These are phyloP conservation scores for Amphimedon queenslandica DNA, from an alignment of 37 sponge, comb jelly and placozoan species.

Conservation along the genomic window DNA sequence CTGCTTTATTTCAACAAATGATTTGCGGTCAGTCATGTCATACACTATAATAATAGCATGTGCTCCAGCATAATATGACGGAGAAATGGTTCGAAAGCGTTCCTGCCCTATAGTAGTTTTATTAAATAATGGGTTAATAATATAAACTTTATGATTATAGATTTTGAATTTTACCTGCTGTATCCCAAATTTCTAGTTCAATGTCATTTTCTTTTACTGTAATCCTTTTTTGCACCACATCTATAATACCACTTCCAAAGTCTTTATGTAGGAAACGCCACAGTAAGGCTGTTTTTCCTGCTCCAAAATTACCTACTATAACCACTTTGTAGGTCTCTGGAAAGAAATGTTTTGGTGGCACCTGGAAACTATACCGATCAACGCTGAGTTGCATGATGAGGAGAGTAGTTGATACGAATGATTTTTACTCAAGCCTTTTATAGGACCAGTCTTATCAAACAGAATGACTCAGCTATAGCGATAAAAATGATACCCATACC, in stretches of 20 bases:
- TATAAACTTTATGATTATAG: no score
- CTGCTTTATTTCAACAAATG: neutral
- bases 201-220: neutral
- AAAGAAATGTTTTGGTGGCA: neutral
- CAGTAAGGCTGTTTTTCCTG: constrained; percentile 1
- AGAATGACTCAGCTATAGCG: no score
- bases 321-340: neutral
- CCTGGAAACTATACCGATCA: neutral
- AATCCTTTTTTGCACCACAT: neutral
- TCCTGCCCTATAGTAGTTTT: constrained; percentile 4
- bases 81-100: neutral
- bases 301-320: constrained; percentile 1
- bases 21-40: neutral
- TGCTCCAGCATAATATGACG: neutral
- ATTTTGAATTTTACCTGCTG: neutral
- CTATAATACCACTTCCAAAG: neutral
- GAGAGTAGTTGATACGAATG: no score
- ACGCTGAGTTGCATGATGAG: neutral
- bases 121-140: no score
- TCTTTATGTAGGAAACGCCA: constrained; percentile 5
- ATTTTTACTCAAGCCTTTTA: no score
- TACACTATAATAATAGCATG: neutral
- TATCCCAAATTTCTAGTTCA: constrained; percentile 6
- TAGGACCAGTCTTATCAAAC: no score
- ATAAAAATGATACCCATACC: no score